Base-by-base conservation (phyloP, 2,113 vertebrate species). In the Bolborhynchus lineola region DNA sequence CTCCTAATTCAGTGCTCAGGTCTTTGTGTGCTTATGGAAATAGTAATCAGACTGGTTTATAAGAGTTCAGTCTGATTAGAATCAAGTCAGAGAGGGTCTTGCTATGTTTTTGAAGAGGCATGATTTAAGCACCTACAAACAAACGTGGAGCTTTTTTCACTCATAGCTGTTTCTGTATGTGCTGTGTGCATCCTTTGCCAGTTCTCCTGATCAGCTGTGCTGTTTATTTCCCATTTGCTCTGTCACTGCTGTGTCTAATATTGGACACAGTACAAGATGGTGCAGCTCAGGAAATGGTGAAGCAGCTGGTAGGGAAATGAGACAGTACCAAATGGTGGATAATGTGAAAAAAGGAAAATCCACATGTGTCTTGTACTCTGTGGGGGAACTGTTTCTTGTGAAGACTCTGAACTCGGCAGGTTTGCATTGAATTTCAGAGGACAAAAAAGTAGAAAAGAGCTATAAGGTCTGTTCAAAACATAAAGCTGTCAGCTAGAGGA, bases 301-400 rank as follows among this genome's bases (percentile, higher is more conserved):
- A 67, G 80, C 59, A 95, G 77, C 91, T 95, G 91, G 89, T 46
- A 94, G 95, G 90, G 81, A 82, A 89, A 93, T 76, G 93, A 96
- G 94, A 85, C 81, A 53, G 67, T 33, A 47, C 79, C 53, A 19
- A 94, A 84, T 46, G 55, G 59, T 65, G 71, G 77, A 79, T 84
- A 89, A 83, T 39, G 70, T 20, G 68, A 35, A 83, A 59, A 47
- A 52, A 82, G 57, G 47, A 46, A 94, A 92, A 85, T 75, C 72
- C 29, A 60, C 90, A 41, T 46, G 77, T 84, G 81, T 52, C 44
- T 91, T 84, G 59, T 55, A 39, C 84, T 62, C 75, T 71, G 1
- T 59, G 16, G 82, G 68, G 69, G 28, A 86, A 9, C 41, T 67
- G 46, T 12, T 42, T 78, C 75, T 83, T 2, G 1, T 71, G 80